Conservation (phyloP, 2,113 vertebrate species). For the Poicephalus gulielmi region DNA sequence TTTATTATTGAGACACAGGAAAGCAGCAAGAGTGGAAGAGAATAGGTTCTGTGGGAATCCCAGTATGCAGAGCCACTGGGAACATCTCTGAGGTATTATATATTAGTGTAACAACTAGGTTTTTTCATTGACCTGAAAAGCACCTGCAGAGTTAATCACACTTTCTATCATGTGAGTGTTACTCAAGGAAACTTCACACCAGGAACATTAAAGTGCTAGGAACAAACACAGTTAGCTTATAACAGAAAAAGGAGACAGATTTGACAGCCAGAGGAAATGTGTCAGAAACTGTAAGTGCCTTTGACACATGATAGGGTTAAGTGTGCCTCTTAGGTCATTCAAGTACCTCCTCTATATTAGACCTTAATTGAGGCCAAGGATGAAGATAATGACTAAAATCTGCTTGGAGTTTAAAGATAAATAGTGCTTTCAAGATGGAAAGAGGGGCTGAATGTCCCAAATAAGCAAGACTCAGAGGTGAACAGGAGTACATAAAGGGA, state of each 20-base stretch:
- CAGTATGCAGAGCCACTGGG: neutral
- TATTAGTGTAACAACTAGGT: constrained; percentile 35
- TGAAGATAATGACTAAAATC: constrained; percentile 38
- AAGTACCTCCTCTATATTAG: constrained; percentile 1
- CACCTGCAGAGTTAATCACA: constrained; percentile 66
- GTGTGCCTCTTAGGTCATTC: constrained; percentile 52
- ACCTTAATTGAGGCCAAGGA: neutral
- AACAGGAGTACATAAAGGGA: neutral
- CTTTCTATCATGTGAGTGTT: constrained; percentile 36
- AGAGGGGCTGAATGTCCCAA: neutral
- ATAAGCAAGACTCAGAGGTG: neutral
- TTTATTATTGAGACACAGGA: neutral
- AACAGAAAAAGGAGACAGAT: neutral
- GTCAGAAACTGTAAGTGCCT: neutral
- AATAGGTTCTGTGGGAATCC: neutral
- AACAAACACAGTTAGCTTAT: constrained; percentile 40
- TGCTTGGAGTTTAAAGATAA: neutral
- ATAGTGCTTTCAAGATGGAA: neutral
- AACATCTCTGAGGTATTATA: constrained; percentile 15
- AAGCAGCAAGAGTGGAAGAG: neutral
- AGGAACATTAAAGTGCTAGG: constrained; percentile 50
- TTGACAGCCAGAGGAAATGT: neutral
- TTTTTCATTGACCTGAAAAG: constrained; percentile 59
- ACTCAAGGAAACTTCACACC: constrained; percentile 38
- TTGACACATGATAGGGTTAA: constrained; percentile 23